Conservation (phyloP, 2,888 invertebrate genomes). For the Pomacea canaliculata region DNA sequence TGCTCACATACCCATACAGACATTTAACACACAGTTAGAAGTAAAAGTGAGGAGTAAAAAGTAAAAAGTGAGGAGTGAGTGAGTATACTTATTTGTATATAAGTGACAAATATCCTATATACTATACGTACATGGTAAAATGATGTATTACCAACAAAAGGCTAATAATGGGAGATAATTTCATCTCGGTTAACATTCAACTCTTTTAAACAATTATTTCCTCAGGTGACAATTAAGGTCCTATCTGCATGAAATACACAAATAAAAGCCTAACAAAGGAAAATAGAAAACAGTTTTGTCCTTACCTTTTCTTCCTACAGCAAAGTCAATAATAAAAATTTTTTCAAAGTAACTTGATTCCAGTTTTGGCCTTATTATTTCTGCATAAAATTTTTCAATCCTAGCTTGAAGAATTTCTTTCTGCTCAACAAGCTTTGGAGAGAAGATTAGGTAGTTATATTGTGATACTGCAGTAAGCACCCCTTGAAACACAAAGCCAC, state of each 20-base stretch:
- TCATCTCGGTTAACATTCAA: too few species aligned
- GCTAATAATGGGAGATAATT: too few species aligned
- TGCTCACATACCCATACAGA: too few species aligned
- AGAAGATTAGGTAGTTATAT: constrained; percentile 58
- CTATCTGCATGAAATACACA: background rate
- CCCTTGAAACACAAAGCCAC: constrained; percentile 53
- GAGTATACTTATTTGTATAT: too few species aligned
- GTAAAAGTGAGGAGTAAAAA: too few species aligned
- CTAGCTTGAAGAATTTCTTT: constrained; percentile 37
- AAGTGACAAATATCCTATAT: too few species aligned
- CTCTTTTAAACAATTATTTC: too few species aligned
- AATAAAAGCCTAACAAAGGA: background rate
- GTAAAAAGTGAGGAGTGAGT: too few species aligned
- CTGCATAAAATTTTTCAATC: constrained; percentile 42
- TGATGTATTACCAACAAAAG: too few species aligned
- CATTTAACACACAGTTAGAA: too few species aligned
- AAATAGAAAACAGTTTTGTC: background rate
- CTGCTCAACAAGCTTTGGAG: constrained; percentile 39
- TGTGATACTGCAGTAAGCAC: constrained; percentile 52
- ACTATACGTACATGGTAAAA: too few species aligned
- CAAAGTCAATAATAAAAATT: constrained; percentile 58
- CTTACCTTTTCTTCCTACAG: constrained; percentile 48
- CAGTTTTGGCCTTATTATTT: constrained; percentile 42
- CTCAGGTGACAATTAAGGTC: too few species aligned
- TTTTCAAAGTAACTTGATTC: constrained; percentile 36